Percentiles rank a stretch among this genome's conserved stretches.
These are phyloP conservation scores for Platysternon megacephalum DNA, from an alignment of 2,113 vertebrate genomes.

Conservation along the genomic window DNA sequence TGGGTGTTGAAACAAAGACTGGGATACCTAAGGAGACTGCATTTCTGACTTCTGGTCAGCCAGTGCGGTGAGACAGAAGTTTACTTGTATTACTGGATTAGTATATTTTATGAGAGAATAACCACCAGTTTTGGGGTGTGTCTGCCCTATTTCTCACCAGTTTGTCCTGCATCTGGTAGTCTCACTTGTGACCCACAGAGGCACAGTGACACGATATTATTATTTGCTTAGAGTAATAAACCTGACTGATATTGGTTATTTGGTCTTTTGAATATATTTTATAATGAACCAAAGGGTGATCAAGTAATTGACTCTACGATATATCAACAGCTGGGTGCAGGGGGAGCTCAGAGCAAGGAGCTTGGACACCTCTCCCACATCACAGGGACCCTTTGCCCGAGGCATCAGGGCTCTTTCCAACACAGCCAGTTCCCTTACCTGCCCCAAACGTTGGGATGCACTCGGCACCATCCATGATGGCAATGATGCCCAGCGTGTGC, in stretches of 20 bases:
- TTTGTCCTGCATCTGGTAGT: no score
- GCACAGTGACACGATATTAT: no score
- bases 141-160: no score
- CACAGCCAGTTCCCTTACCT: conserved; percentile 58
- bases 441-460: conserved; percentile 83
- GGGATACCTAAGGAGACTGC: no score
- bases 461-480: conserved; percentile 84
- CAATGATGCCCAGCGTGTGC: conserved; percentile 79
- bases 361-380: not conserved
- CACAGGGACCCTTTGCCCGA: not conserved
- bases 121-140: no score
- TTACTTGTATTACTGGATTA: no score
- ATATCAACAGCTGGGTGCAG: not conserved
- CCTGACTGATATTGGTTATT: not conserved
- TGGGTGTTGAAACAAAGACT: no score
- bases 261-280: not conserved
- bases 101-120: no score
- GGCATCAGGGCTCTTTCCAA: not conserved
- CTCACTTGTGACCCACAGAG: no score
- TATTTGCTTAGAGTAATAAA: not conserved
- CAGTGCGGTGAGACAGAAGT: no score
- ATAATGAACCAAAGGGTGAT: not conserved
- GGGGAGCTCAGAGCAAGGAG: not conserved
- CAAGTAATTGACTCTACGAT: not conserved
- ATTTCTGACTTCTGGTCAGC: no score